A percentile compares a stretch with the other conserved stretches of the same genome.
Conservation (phyloP, 2,888 invertebrate species). For the Nephrocerus scutellatus region DNA sequence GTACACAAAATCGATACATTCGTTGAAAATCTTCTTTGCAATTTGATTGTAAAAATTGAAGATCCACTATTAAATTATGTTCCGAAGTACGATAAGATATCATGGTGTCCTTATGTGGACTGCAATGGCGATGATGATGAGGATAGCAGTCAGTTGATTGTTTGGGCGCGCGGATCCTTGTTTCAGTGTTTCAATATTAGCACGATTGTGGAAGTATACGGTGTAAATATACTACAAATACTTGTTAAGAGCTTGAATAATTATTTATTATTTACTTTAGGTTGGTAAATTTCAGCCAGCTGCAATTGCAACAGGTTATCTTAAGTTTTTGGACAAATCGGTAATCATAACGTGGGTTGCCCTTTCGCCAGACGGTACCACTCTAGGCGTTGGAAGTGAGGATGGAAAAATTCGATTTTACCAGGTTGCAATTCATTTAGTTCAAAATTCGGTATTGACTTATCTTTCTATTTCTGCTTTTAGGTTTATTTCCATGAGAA, state of each 20-base stretch:
- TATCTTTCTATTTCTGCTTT: slow-evolving; percentile 10
- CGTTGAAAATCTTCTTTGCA: slow-evolving; percentile 54
- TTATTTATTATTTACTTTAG: slow-evolving; percentile 22
- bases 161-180: slow-evolving; percentile 69
- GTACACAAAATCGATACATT: slow-evolving; percentile 69
- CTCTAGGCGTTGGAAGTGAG: slow-evolving; percentile 79
- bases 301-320: slow-evolving; percentile 39
- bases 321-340: slow-evolving; percentile 50
- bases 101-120: slow-evolving; percentile 81
- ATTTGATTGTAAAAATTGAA: slow-evolving; percentile 47
- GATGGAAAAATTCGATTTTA: slow-evolving; percentile 92
- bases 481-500: slow-evolving; percentile 64
- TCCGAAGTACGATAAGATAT: slow-evolving; percentile 61
- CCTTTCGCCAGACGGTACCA: slow-evolving; percentile 91
- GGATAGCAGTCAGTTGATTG: slow-evolving; percentile 68
- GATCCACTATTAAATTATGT: slow-evolving; percentile 43
- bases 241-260: neutral
- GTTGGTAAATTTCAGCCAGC: slow-evolving; percentile 36
- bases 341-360: slow-evolving; percentile 74
- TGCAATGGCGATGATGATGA: slow-evolving; percentile 47
- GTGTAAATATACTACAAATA: slow-evolving; percentile 30
- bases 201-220: slow-evolving; percentile 37
- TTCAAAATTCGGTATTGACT: slow-evolving; percentile 7
- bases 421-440: slow-evolving; percentile 59
- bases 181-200: slow-evolving; percentile 45